Base-by-base conservation (phyloP, 2,113 vertebrate genomes). In the Lepus americanus region DNA sequence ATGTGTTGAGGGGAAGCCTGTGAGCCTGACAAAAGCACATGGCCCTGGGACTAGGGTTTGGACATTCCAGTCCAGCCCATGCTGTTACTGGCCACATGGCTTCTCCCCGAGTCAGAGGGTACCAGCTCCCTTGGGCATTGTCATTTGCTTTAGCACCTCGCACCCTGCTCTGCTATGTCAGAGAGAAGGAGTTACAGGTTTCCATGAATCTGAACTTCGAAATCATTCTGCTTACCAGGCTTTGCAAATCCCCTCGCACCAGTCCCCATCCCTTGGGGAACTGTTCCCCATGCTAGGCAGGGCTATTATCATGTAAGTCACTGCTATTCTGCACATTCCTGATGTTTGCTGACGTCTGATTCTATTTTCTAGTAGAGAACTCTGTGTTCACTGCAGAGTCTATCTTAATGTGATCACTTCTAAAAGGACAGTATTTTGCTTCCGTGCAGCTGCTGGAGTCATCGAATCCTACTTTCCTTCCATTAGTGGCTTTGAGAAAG, bases 81-180 rank as follows among this genome's bases (percentile, higher is more conserved):
- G 29, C 86, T 27, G 9, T n/a, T 78, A n/a, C 20, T 14, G 19
- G 29, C 49, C 76, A 64, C 90, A 76, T 79, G 51, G 53, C 69
- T 89, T n/a, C n/a, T 81, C 39, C 53, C 92, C 49, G 94, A 93
- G 78, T 96, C 93, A 88, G 29, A 2, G 2, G 36, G 29, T 14
- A 3, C 9, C 27, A 5, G 6, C 7, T 4, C 9, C 8, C 39
- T 13, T 6, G 1, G 16, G 55, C 77, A 55, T 6, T 16, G n/a
- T 55, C 59, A 2, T 89, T 51, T 79, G 22, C 61, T 74, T 92
- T 51, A 73, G 78, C 73, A 64, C 51, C 74, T 85, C 8, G 0
- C 25, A 77, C 63, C n/a, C 78, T 69, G 9, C 51, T 61, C 44
- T 84, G 74, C 51, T 23, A 64, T 92, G 53, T 29, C 27, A 49